Conservation (phyloP, 1,140 invertebrate genomes). For the Bursaphelenchus mucronatus region DNA sequence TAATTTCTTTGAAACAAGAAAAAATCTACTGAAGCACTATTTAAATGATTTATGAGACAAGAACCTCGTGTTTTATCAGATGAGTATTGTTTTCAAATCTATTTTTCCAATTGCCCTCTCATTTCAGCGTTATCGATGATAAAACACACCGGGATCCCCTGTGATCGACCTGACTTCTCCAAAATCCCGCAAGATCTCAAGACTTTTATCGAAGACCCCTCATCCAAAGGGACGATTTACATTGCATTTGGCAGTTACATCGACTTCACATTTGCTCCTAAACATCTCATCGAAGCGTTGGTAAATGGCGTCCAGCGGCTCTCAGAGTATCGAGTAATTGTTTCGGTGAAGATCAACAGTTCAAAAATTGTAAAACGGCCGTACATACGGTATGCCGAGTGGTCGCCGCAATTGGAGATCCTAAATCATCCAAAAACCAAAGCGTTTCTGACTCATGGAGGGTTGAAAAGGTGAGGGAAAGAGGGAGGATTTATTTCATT, state of each 20-base stretch:
- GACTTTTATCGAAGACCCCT: conserved; percentile 28
- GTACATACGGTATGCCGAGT: conserved; percentile 33
- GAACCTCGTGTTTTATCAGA: no score
- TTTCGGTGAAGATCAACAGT: conserved; percentile 37
- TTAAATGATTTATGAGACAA: no score
- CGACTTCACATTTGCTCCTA: conserved; percentile 40
- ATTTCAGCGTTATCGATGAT: no score
- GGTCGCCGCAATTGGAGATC: conserved; percentile 44
- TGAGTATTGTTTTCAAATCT: no score
- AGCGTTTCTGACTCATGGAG: conserved; percentile 38
- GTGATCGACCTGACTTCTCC: conserved; percentile 1
- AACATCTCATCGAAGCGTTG: conserved; percentile 30
- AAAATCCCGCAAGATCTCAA: conserved; percentile 20
- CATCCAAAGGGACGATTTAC: conserved; percentile 44
- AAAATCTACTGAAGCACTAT: no score
- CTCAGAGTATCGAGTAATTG: conserved; percentile 40
- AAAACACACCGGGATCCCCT: neutral
- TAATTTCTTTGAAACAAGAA: no score
- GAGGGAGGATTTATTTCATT: neutral
- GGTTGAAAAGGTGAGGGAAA: conserved; percentile 37
- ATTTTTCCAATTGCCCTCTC: no score
- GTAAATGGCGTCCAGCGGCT: conserved; percentile 29
- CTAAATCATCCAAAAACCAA: conserved; percentile 35
- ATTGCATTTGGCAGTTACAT: conserved; percentile 45
- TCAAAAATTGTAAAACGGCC: conserved; percentile 20